Percentiles rank a stretch among this genome's conserved stretches.
These are phyloP conservation scores for Marcusenius ussheri DNA, from an alignment of 2,113 vertebrate species.

Conservation along the genomic window DNA sequence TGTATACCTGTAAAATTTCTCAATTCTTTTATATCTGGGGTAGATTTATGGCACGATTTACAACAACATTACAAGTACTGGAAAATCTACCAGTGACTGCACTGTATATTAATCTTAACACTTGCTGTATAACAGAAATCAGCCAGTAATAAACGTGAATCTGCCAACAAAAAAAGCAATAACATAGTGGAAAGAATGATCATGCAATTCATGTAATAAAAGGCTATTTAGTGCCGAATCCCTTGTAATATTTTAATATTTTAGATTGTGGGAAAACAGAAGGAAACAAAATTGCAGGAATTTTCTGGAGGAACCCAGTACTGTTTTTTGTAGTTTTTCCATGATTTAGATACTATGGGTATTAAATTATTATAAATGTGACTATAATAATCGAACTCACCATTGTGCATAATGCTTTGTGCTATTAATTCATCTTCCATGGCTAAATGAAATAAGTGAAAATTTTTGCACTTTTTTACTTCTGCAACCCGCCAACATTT, in stretches of 20 bases:
- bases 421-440: neutral
- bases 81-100: neutral
- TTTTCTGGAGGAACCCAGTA: neutral
- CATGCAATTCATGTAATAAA: neutral
- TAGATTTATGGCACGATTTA: neutral
- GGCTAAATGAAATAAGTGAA: neutral
- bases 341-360: neutral
- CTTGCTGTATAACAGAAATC: neutral
- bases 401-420: neutral
- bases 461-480: neutral
- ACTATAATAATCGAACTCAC: neutral
- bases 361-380: neutral
- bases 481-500: neutral
- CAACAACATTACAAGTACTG: neutral
- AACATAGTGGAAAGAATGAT: neutral
- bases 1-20: neutral
- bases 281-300: neutral
- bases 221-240: neutral
- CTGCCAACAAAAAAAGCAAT: neutral
- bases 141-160: neutral
- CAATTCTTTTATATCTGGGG: neutral
- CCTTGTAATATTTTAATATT: neutral
- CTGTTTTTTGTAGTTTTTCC: neutral
- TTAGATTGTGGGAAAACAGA: neutral
- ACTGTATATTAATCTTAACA: neutral